phyloP scores from a whole-genome alignment of 2,797 vertebrate genomes.

The Sardinella longiceps region DNA sequence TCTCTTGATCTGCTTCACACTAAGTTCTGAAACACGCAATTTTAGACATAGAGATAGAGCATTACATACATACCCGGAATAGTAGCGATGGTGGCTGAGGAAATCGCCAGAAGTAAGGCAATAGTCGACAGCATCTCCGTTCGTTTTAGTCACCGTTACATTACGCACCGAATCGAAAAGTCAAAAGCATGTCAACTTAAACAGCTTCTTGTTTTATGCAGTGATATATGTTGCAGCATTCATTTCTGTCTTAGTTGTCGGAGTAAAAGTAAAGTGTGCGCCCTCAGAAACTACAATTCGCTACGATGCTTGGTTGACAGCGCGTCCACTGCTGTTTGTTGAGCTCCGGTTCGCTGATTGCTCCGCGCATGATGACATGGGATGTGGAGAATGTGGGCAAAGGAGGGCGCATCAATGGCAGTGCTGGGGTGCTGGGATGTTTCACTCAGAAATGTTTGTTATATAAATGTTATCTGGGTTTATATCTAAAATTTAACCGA shows the following conservation, averaged over 20 bases:
- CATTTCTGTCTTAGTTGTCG: neutral
- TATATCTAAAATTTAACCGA: neutral
- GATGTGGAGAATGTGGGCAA: neutral
- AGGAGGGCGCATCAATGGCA: neutral
- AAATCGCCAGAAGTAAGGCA: conserved; percentile 48
- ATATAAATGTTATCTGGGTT: neutral
- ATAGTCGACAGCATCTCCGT: conserved; percentile 29
- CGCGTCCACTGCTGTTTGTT: neutral
- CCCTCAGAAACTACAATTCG: neutral
- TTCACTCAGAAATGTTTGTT: neutral
- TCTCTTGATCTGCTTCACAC: neutral
- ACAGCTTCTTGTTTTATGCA: neutral
- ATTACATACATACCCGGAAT: conserved; percentile 67
- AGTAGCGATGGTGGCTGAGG: conserved; percentile 36
- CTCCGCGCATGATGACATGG: neutral
- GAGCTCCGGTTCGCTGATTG: neutral
- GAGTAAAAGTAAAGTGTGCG: neutral
- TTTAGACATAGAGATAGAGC: neutral
- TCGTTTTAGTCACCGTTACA: neutral
- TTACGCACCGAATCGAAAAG: neutral
- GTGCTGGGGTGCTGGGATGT: neutral
- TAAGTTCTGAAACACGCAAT: neutral
- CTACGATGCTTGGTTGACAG: neutral
- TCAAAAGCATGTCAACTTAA: neutral
- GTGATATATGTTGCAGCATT: neutral